Evolutionary conservation across 2,113 vertebrate species (phyloP), one percentile per base, ranked within the genome.

Genomic region (Nibea coibor): DNA sequence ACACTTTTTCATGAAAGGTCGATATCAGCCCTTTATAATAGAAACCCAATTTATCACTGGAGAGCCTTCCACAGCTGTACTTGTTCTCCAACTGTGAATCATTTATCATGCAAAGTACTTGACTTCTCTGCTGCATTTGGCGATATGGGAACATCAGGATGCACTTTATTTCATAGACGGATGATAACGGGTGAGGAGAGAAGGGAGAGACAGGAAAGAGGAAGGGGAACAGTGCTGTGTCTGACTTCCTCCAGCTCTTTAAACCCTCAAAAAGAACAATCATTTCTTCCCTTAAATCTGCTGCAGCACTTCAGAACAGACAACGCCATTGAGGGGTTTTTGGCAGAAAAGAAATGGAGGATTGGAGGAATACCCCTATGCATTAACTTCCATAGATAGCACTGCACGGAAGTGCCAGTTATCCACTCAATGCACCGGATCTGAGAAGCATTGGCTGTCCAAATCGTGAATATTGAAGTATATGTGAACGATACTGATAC

Each of bases 21-120:
- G 5, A 82, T 79, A 67, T 70, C 28, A 45, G 56, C 47, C 26
- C 1, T 82, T 72, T 62, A 48, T 75, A 67, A 82, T 22, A 79
- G 75, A 77, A 82, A 80, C 42, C 12, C 64, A 28, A 64, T 51
- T 54, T 10, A 82, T 80, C 69, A 56, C 10, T 8, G 59, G 68
- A 73, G 76, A 80, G 61, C 39, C 26, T 61, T 68, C 22, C 24
- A 39, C 66, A 72, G 64, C 72, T 62, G 69, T 17, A 58, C 72
- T 70, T 59, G 53, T 59, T 78, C 63, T 57, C 71, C 64, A 78
- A 50, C 64, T 74, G 76, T 35, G 54, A 67, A 66, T 78, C 72
- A 83, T 87, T 78, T 76, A 65, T 86, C 75, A 72, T 68, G 78
- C 69, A 74, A 65, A 82, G 70, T 35, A 24, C 74, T 71, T n/a